phyloP scores from a whole-genome alignment of 2,888 invertebrate genomes.

The Neocrepidodera transversa region DNA sequence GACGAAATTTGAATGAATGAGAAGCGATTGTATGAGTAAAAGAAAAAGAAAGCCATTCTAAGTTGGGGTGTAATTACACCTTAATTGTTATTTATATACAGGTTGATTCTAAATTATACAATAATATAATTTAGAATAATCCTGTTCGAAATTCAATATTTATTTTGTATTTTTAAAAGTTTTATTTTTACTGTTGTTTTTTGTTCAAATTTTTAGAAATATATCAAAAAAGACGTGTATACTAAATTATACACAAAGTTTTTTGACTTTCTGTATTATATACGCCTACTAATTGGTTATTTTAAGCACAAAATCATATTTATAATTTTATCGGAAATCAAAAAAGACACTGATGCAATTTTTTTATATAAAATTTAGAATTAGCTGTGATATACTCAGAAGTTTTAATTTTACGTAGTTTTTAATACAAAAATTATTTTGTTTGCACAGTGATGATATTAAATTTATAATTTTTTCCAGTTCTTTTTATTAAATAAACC shows the following conservation, averaged over 20 bases:
- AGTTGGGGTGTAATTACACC: background rate
- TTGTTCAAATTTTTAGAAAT: constrained; percentile 5
- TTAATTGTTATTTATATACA: constrained; percentile 20
- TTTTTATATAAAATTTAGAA: constrained; percentile 45
- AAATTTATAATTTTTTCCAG: constrained; percentile 25
- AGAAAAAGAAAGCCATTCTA: background rate
- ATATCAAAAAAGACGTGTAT: background rate
- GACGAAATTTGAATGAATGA: constrained; percentile 65
- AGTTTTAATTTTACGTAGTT: constrained; percentile 43
- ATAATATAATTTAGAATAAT: background rate
- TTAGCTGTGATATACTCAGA: constrained; percentile 53
- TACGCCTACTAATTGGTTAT: background rate
- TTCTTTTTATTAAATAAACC: constrained; percentile 7
- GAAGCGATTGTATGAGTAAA: too few relatives aligned
- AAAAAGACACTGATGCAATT: constrained; percentile 38
- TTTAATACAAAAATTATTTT: constrained; percentile 48
- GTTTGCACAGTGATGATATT: constrained; percentile 42
- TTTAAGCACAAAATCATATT: constrained; percentile 28
- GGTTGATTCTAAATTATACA: background rate
- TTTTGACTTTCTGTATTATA: background rate
- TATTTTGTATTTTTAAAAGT: constrained; percentile 22
- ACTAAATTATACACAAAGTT: background rate
- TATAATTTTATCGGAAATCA: constrained; percentile 30
- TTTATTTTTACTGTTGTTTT: constrained; percentile 17
- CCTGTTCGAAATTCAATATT: constrained; percentile 1